Conservation (phyloP, 2,888 invertebrate species). For the Eupithecia exiguata region DNA sequence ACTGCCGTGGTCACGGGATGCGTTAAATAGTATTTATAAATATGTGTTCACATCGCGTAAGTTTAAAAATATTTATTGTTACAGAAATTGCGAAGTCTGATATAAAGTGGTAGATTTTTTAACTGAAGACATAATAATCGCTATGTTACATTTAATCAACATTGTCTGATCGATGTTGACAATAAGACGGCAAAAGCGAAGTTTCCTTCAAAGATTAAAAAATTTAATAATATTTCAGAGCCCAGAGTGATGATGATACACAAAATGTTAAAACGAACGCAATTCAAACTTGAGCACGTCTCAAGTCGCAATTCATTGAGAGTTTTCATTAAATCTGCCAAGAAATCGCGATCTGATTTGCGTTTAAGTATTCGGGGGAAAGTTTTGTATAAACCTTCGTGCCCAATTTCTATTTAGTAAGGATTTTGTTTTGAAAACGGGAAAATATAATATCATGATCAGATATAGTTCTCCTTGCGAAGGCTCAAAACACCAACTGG, state of each 20-base stretch:
- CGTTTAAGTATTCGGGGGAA: background rate
- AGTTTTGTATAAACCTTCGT: background rate
- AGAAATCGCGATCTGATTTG: background rate
- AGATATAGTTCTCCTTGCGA: background rate
- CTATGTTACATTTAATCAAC: background rate
- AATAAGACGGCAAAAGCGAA: background rate
- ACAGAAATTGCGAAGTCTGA: background rate
- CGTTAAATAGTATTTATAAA: no score
- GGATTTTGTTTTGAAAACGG: background rate
- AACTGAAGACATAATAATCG: background rate
- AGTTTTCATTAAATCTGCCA: background rate
- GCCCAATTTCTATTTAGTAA: background rate
- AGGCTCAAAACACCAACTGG: background rate
- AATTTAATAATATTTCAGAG: background rate
- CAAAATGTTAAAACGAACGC: background rate
- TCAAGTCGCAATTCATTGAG: background rate
- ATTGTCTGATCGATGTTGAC: background rate
- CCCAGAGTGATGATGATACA: background rate
- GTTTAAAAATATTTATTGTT: no score
- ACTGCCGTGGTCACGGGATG: no score
- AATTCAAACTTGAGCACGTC: background rate
- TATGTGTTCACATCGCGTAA: no score
- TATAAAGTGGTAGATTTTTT: background rate
- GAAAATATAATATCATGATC: background rate
- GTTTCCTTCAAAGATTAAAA: background rate